Base-by-base conservation (phyloP, 92 coral and sea anemone species). In the Actinostola sp. region DNA sequence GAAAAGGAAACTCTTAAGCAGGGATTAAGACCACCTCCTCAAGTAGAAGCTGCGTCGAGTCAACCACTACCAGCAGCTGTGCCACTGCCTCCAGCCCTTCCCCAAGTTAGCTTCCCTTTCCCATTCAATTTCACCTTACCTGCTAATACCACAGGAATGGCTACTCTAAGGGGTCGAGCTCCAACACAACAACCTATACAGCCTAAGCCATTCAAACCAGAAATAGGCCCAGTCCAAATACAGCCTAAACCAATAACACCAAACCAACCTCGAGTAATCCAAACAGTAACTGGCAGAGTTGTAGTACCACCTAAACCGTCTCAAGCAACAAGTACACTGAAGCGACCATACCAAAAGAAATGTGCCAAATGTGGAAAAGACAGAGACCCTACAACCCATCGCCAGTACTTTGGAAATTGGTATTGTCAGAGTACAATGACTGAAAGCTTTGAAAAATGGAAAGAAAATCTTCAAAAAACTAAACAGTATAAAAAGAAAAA, bases 331-430 rank as follows among this genome's bases (percentile, higher is more conserved):
- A 36, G 42, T 4, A 36, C 42, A 4, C 4, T 4, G 11, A 36
- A 36, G 11, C 42, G 11, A 11, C 42, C 4, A 36, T 4, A 36
- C 6, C 6, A 36, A 36, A 36, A 36, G 11, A 36, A 4, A 4
- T 36, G 42, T 36, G 4, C 42, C 42, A 4, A 36, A 4, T 36
- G 42, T 36, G 42, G 42, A 42, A 48, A 67, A 3, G 44, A 21
- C 4, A 23, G 67, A 34, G 44, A 51, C 19, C 58, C 23, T 28
- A 0, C 21, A 38, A 7, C 50, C 0, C 88, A 83, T 64, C 61
- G 56, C n/a, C 83, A 83, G 62, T 83, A 83, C 66, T 83, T 68
- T 34, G 78, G 80, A 0, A 71, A 84, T 19, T 71, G 80, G 76
- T 78, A 51, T 54, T 58, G 76, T 33, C 69, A 63, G 70, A 63